Conservation (phyloP, 2,888 invertebrate genomes). For the Pyrochroa serraticornis region DNA sequence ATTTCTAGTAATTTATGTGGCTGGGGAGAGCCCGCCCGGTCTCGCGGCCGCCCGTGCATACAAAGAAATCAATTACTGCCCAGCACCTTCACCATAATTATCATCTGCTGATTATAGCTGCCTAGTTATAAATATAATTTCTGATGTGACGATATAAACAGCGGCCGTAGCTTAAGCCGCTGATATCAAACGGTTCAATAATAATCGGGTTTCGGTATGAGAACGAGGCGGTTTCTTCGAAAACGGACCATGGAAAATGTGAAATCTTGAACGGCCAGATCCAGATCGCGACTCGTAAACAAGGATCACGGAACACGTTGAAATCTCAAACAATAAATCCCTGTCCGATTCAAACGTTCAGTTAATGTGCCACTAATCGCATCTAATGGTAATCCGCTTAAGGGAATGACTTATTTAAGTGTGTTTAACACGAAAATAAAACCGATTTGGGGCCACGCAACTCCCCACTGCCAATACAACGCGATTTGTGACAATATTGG, state of each 20-base stretch:
- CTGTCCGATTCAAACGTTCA: slow-evolving; percentile 7
- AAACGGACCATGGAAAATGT: too few relatives aligned
- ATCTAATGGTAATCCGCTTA: slow-evolving; percentile 20
- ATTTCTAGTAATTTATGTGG: slow-evolving; percentile 37
- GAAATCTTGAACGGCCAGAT: too few relatives aligned
- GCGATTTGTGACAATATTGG: too few relatives aligned
- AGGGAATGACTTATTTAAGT: slow-evolving; percentile 10
- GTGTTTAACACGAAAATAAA: not conserved
- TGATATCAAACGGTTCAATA: too few relatives aligned
- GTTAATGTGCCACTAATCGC: slow-evolving; percentile 15
- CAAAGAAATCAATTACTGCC: slow-evolving; percentile 29
- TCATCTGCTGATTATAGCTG: slow-evolving; percentile 23
- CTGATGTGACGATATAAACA: not conserved
- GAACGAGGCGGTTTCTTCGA: too few relatives aligned
- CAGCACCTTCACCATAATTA: slow-evolving; percentile 32
- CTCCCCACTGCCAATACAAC: too few relatives aligned
- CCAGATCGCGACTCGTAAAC: slow-evolving; percentile 7
- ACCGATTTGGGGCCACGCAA: not conserved
- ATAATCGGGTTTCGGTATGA: too few relatives aligned
- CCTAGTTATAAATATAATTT: slow-evolving; percentile 22
- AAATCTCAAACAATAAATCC: slow-evolving; percentile 14
- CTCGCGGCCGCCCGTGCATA: slow-evolving; percentile 32
- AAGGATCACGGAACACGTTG: slow-evolving; percentile 4
- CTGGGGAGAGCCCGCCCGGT: slow-evolving; percentile 28
- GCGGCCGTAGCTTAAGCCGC: too few relatives aligned